Percentiles rank a stretch among this genome's conserved stretches.
Evolutionary conservation across 2,888 invertebrate species (phyloP).

Genomic region (Apamea crenata): DNA sequence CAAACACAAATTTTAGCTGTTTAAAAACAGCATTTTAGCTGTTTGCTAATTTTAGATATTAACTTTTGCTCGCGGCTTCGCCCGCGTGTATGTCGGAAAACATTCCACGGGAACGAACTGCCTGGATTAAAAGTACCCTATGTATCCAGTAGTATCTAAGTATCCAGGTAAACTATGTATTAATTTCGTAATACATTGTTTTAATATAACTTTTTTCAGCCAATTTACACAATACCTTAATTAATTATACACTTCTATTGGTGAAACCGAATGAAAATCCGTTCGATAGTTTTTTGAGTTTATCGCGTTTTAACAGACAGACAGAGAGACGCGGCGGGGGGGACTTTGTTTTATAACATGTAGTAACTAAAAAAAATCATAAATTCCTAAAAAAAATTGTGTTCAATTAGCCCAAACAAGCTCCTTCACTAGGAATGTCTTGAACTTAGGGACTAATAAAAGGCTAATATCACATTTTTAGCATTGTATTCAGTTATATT

Average conservation of each 20-base stretch:
- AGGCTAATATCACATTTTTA: slow-evolving; percentile 3
- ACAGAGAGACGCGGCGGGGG: too few relatives aligned
- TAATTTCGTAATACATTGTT: neutral
- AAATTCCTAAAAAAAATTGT: neutral
- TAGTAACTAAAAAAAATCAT: neutral
- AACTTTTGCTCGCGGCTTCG: too few relatives aligned
- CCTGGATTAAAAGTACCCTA: neutral
- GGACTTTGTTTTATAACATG: neutral
- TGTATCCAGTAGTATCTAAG: neutral
- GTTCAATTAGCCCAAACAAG: neutral
- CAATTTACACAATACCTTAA: neutral
- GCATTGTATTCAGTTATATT: slow-evolving; percentile 36
- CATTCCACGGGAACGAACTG: too few relatives aligned
- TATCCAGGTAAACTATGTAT: neutral
- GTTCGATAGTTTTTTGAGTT: too few relatives aligned
- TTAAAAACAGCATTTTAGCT: too few relatives aligned
- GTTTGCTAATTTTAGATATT: too few relatives aligned
- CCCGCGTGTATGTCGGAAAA: too few relatives aligned
- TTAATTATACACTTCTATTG: neutral
- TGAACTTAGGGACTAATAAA: neutral
- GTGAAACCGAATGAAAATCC: neutral
- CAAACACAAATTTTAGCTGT: too few relatives aligned
- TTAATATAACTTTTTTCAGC: too few relatives aligned
- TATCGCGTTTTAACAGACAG: too few relatives aligned
- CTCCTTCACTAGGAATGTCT: neutral